Percentiles rank a stretch among this genome's conserved stretches.
These are phyloP conservation scores for Apis dorsata DNA, from an alignment of 1,140 invertebrate species.

Conservation along the genomic window DNA sequence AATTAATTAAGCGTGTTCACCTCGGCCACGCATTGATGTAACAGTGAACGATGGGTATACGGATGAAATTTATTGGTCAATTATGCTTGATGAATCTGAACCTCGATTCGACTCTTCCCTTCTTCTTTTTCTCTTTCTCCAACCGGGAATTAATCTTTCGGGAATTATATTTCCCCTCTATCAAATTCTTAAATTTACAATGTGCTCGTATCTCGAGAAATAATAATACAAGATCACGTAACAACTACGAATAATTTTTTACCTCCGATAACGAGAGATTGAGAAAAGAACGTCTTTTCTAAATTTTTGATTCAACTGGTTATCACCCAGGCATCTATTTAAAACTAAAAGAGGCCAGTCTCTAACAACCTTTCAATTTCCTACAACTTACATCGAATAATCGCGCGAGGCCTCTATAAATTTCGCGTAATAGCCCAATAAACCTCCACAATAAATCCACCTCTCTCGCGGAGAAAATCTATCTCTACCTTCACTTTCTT, in stretches of 20 bases:
- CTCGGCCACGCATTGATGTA: too few species aligned
- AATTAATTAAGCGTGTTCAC: background rate
- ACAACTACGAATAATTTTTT: too few species aligned
- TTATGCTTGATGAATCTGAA: background rate
- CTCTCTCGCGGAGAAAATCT: constrained; percentile 21
- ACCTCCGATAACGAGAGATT: too few species aligned
- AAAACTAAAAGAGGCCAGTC: background rate
- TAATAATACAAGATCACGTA: too few species aligned
- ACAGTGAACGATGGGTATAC: background rate
- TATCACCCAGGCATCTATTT: too few species aligned
- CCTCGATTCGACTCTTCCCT: too few species aligned
- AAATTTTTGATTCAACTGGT: too few species aligned
- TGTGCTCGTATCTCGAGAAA: too few species aligned
- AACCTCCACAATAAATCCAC: constrained; percentile 31
- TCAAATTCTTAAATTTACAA: too few species aligned
- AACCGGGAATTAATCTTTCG: too few species aligned
- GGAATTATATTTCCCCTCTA: rapidly evolving
- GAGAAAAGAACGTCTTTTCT: too few species aligned
- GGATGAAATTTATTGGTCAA: background rate
- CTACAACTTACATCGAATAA: background rate
- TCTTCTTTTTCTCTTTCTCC: background rate
- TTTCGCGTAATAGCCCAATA: constrained; percentile 34
- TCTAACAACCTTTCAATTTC: background rate
- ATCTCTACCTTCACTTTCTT: constrained; percentile 10
- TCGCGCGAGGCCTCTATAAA: constrained; percentile 13